A percentile compares a stretch with the other conserved stretches of the same genome.
Conservation (phyloP, 2,797 vertebrate genomes). For the Glossophaga mutica region DNA sequence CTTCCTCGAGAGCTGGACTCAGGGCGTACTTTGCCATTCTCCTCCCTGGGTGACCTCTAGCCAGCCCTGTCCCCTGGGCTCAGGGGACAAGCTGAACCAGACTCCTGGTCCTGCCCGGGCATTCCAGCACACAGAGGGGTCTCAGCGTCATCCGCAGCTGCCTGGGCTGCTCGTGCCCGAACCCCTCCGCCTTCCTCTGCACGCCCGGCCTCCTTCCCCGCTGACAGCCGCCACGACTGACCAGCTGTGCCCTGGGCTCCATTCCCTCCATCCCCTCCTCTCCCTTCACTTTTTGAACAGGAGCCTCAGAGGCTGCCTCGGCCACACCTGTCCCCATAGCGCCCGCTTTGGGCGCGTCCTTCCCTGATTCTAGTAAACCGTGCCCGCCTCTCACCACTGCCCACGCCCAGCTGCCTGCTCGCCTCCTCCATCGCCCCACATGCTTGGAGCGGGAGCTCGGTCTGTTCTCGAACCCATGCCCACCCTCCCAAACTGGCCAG, state of each 20-base stretch:
- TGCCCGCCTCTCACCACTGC: background rate
- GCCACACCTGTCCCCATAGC: background rate
- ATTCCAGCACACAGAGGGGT: background rate
- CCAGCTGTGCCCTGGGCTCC: fast-evolving
- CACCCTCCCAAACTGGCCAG: background rate
- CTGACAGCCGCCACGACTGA: background rate
- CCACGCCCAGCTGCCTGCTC: background rate
- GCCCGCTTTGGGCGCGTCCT: background rate
- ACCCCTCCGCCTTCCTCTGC: background rate
- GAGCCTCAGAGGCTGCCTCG: background rate
- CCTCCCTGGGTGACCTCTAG: background rate
- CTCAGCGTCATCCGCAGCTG: background rate
- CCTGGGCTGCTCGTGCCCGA: background rate
- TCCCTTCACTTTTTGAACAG: background rate
- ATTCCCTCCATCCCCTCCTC: background rate
- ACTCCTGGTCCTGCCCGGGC: background rate
- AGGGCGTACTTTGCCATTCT: background rate
- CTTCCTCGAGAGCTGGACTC: background rate
- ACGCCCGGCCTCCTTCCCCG: background rate
- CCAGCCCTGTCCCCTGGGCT: background rate
- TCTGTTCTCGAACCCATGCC: background rate
- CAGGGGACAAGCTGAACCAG: background rate
- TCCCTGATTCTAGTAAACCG: background rate
- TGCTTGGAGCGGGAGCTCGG: background rate
- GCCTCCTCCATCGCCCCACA: fast-evolving